Percentiles rank a stretch among this genome's conserved stretches.
Conservation (phyloP, 23 tunicate species). For the Botrylloides violaceus region DNA sequence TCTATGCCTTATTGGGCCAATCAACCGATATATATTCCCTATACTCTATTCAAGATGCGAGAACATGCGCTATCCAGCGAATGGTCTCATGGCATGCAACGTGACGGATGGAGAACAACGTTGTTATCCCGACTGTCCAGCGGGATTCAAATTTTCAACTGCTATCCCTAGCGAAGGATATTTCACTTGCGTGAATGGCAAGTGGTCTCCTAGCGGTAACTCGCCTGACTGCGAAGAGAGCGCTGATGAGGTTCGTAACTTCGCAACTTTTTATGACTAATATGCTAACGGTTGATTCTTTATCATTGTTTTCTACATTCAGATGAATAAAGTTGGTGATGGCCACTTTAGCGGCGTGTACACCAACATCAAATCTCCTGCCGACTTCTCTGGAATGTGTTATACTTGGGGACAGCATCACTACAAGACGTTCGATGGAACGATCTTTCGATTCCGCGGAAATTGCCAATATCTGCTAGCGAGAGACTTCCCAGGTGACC, state of each 20-base stretch:
- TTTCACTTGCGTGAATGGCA: slow-evolving; percentile 69
- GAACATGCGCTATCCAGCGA: slow-evolving; percentile 66
- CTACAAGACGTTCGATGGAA: slow-evolving; percentile 96
- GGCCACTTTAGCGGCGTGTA: slow-evolving; percentile 95
- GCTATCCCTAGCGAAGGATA: slow-evolving; percentile 63
- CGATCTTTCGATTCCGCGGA: slow-evolving; percentile 77
- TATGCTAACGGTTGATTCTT: neutral
- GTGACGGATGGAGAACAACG: slow-evolving; percentile 90
- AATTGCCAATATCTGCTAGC: slow-evolving; percentile 90
- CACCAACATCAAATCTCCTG: slow-evolving; percentile 93
- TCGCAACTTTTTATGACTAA: no score
- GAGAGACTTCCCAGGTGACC: slow-evolving; percentile 54
- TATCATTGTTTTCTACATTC: neutral
- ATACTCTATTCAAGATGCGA: slow-evolving; percentile 47
- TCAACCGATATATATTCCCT: neutral
- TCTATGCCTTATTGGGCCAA: neutral
- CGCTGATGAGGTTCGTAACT: slow-evolving; percentile 72
- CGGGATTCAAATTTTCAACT: slow-evolving; percentile 66
- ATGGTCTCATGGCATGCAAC: slow-evolving; percentile 84
- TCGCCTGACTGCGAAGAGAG: slow-evolving; percentile 77
- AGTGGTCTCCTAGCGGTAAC: slow-evolving; percentile 59
- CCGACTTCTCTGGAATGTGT: slow-evolving; percentile 88
- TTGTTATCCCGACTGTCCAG: slow-evolving; percentile 91
- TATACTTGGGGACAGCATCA: slow-evolving; percentile 99
- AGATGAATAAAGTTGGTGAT: slow-evolving; percentile 80